Evolutionary conservation across 2,888 invertebrate species (phyloP).

Genomic region (Arge pagana): DNA sequence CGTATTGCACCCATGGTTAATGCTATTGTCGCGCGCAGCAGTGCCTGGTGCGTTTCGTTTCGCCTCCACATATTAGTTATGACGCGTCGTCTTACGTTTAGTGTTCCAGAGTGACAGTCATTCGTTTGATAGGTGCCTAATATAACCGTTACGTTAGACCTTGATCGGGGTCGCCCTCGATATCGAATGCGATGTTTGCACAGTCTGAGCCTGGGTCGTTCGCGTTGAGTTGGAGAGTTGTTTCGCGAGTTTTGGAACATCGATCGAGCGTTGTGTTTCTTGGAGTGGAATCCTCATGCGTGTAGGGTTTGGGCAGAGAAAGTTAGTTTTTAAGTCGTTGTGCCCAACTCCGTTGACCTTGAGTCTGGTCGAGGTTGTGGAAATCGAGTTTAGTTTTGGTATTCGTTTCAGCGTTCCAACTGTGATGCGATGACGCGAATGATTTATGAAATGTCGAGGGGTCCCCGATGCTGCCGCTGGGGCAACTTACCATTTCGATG

Average conservation of each 20-base stretch:
- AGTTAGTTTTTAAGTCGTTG: slow-evolving; percentile 18
- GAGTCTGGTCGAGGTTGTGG: no score
- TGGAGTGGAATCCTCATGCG: slow-evolving; percentile 1
- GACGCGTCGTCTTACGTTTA: slow-evolving; percentile 6
- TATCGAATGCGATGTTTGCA: no score
- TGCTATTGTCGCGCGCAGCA: slow-evolving; percentile 56
- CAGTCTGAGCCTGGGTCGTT: no score
- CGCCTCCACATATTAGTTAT: slow-evolving; percentile 29
- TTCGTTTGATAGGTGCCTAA: slow-evolving; percentile 1
- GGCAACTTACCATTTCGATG: no score
- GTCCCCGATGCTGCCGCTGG: no score
- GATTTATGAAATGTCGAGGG: no score
- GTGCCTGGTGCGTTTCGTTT: slow-evolving; percentile 41
- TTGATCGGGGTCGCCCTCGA: no score
- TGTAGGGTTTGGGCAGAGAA: slow-evolving; percentile 1
- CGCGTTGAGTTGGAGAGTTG: slow-evolving; percentile 13
- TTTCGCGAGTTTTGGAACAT: slow-evolving; percentile 20
- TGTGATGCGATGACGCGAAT: no score
- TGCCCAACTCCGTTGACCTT: slow-evolving; percentile 8
- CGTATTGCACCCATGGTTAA: slow-evolving; percentile 58
- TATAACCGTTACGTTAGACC: no score
- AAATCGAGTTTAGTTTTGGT: no score
- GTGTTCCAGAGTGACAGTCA: not conserved
- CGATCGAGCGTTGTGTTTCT: slow-evolving; percentile 22
- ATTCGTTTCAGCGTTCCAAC: no score